Conservation (phyloP, 2,797 vertebrate species). For the Crocidura indochinensis region DNA sequence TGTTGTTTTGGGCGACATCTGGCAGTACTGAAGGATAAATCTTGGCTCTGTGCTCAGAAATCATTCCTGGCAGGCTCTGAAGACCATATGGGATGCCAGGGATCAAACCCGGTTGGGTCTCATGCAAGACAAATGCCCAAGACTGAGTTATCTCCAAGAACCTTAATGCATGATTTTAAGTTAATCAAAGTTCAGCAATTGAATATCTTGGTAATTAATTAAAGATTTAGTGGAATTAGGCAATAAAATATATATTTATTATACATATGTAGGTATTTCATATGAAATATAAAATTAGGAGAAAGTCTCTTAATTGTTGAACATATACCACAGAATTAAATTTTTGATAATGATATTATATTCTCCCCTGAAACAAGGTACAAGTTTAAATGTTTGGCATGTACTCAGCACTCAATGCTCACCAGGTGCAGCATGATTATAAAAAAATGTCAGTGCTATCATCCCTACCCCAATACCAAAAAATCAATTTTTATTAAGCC, state of each 20-base stretch:
- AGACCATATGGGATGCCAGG: too few species aligned
- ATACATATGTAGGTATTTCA: neutral
- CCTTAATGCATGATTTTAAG: constrained; percentile 20
- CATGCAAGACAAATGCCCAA: too few species aligned
- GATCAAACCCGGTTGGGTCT: too few species aligned
- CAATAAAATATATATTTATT: neutral
- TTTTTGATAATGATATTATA: neutral
- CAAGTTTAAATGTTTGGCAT: neutral
- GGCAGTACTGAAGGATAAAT: too few species aligned
- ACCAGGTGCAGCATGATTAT: neutral
- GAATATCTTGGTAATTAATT: constrained; percentile 34
- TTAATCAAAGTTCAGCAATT: neutral
- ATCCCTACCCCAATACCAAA: neutral
- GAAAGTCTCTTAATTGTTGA: too few species aligned
- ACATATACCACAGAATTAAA: neutral
- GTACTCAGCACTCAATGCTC: neutral
- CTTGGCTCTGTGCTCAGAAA: too few species aligned
- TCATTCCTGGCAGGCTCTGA: too few species aligned
- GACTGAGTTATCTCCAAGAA: neutral
- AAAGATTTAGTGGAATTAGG: neutral
- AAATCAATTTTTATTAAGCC: neutral
- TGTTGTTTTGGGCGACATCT: too few species aligned
- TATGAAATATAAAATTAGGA: too few species aligned
- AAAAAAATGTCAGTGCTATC: neutral
- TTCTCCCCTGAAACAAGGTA: neutral